These are phyloP conservation scores for Meloidogyne hapla DNA, from an alignment of 1,140 invertebrate species.

Conservation along the genomic window DNA sequence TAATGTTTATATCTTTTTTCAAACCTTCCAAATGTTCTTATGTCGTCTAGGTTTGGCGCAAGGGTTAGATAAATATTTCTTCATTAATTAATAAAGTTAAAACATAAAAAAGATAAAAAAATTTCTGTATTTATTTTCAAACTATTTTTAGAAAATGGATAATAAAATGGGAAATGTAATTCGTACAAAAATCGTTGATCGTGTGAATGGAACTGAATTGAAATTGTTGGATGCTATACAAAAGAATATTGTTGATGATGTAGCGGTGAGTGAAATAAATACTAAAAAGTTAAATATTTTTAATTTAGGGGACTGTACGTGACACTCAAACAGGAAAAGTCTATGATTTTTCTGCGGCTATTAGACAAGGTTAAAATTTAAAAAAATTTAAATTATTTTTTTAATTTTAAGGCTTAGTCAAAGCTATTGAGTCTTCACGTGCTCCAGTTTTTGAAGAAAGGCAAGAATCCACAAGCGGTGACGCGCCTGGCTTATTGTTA, in stretches of 20 bases:
- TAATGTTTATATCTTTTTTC: too few species aligned
- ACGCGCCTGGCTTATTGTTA: constrained; percentile 40
- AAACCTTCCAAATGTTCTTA: too few species aligned
- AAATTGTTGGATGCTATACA: constrained; percentile 79
- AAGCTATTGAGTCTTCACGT: constrained; percentile 70
- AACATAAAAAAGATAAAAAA: too few species aligned
- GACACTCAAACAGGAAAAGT: constrained; percentile 71
- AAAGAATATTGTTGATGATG: constrained; percentile 77
- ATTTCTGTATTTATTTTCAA: too few species aligned
- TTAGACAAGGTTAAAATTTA: constrained; percentile 37
- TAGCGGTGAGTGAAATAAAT: constrained; percentile 50
- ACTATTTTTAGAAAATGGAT: too few species aligned
- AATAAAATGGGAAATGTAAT: too few species aligned
- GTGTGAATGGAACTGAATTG: constrained; percentile 75
- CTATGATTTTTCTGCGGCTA: constrained; percentile 37
- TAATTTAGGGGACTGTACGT: constrained; percentile 69
- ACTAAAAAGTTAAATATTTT: background rate
- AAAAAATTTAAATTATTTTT: background rate
- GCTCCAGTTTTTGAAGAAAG: constrained; percentile 11
- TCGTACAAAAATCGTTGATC: constrained; percentile 72
- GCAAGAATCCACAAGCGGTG: constrained; percentile 9
- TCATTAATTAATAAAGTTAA: too few species aligned
- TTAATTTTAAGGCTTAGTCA: constrained; percentile 65
- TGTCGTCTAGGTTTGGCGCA: too few species aligned
- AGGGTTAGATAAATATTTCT: too few species aligned